Evolutionary conservation across 2,888 invertebrate genomes (phyloP).

Genomic region (Leptogaster cylindrica): DNA sequence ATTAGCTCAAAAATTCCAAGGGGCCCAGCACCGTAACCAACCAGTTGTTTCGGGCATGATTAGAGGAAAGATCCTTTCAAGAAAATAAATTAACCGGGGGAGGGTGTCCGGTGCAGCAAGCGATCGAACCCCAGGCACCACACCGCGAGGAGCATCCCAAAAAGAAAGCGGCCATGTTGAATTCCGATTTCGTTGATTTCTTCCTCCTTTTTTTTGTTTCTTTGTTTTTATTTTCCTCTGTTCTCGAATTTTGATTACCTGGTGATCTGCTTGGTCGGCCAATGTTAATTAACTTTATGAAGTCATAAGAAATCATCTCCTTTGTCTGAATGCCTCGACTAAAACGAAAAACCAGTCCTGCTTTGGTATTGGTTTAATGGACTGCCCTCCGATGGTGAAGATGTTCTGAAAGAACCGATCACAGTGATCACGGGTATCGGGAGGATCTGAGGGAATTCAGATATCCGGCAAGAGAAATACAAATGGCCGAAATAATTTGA

Average conservation of each 20-base stretch:
- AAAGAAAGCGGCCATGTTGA: slow-evolving; percentile 27
- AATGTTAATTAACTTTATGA: slow-evolving; percentile 38
- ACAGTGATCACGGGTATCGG: slow-evolving; percentile 17
- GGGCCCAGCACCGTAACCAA: slow-evolving; percentile 20
- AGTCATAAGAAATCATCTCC: slow-evolving; percentile 37
- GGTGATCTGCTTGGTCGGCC: slow-evolving; percentile 8
- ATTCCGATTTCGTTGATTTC: slow-evolving; percentile 21
- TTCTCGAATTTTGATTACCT: slow-evolving; percentile 27
- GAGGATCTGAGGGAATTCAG: slow-evolving; percentile 22
- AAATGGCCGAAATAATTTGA: slow-evolving; percentile 35
- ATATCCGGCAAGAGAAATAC: neutral
- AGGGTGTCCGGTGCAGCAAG: slow-evolving; percentile 24
- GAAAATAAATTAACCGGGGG: slow-evolving; percentile 30
- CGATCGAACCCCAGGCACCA: slow-evolving; percentile 5
- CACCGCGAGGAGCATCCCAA: neutral
- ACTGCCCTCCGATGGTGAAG: slow-evolving; percentile 1
- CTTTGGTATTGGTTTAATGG: slow-evolving; percentile 9
- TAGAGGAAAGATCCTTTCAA: slow-evolving; percentile 24
- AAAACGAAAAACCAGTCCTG: too few relatives aligned
- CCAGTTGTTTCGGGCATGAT: slow-evolving; percentile 33
- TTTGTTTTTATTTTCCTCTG: too few relatives aligned
- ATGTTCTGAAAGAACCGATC: neutral
- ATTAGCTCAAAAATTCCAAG: slow-evolving; percentile 29
- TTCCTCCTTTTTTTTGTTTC: too few relatives aligned
- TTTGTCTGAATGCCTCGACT: neutral